phyloP scores from a whole-genome alignment of 2,113 vertebrate genomes.

The Cygnus atratus region DNA sequence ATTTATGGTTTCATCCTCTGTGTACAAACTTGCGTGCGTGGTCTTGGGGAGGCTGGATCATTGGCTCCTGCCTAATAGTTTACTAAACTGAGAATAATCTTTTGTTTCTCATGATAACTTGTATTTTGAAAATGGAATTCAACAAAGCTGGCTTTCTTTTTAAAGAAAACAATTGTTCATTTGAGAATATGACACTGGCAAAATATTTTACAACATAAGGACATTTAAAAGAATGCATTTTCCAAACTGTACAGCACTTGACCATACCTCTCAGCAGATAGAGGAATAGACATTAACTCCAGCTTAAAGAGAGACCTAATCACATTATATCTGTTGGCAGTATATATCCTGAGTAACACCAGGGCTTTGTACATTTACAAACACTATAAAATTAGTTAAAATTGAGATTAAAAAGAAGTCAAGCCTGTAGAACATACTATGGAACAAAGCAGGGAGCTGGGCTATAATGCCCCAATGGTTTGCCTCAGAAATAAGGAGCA shows the following conservation, averaged over 20 bases:
- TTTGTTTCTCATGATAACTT: neutral
- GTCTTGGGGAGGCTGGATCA: neutral
- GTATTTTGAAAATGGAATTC: constrained; percentile 9
- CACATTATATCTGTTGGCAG: neutral
- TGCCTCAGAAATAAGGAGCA: neutral
- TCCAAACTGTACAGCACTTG: neutral
- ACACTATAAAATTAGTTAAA: neutral
- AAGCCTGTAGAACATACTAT: neutral
- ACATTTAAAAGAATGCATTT: neutral
- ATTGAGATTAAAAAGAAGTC: neutral
- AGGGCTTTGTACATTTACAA: neutral
- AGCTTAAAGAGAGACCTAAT: neutral
- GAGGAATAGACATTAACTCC: neutral
- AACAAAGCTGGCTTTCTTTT: neutral
- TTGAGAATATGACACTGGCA: neutral
- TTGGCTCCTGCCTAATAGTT: neutral
- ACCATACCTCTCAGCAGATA: neutral
- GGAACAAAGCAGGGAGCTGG: neutral
- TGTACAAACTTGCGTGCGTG: neutral
- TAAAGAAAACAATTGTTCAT: neutral
- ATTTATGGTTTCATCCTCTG: neutral
- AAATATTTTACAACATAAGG: constrained; percentile 2
- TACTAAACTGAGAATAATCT: neutral
- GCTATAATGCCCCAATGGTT: neutral
- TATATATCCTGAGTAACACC: neutral